A percentile compares a stretch with the other conserved stretches of the same genome.
phyloP scores from a whole-genome alignment of 1,140 invertebrate genomes.

The Akabosia matsudoensis region DNA sequence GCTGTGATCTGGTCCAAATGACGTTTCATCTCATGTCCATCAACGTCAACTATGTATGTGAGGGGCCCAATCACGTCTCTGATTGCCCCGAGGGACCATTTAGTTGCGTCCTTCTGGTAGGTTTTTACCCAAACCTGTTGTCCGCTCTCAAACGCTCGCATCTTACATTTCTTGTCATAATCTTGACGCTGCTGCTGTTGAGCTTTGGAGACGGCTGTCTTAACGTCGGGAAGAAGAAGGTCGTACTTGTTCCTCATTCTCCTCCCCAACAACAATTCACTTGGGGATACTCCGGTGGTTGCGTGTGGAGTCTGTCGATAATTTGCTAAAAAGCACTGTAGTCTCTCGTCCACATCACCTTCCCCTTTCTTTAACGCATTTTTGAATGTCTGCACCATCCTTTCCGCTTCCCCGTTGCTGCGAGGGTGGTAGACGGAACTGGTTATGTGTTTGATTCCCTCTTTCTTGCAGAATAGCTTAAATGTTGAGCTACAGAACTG shows the following conservation, averaged over 20 bases:
- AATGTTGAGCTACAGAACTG: conserved; percentile 45
- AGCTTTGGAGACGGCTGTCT: neutral
- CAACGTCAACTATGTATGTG: neutral
- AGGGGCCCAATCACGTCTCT: neutral
- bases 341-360: conserved; percentile 40
- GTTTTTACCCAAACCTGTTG: conserved; percentile 22
- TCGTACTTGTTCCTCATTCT: conserved; percentile 23
- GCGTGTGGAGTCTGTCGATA: conserved; percentile 47
- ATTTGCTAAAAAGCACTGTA: conserved; percentile 47
- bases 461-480: conserved; percentile 42
- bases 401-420: conserved; percentile 49
- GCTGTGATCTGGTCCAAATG: conserved; percentile 16
- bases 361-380: conserved; percentile 39
- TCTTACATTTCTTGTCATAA: conserved; percentile 7
- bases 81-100: neutral
- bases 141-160: neutral
- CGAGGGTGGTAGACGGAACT: conserved; percentile 46
- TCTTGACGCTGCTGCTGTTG: neutral
- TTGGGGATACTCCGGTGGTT: conserved; percentile 45
- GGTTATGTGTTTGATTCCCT: conserved; percentile 44
- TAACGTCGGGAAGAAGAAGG: conserved; percentile 27
- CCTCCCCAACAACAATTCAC: conserved; percentile 35
- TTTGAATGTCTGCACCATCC: conserved; percentile 50
- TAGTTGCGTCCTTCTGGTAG: neutral
- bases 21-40: conserved; percentile 11